These are phyloP conservation scores for Odontocerum albicorne DNA, from an alignment of 2,888 invertebrate genomes.

Conservation along the genomic window DNA sequence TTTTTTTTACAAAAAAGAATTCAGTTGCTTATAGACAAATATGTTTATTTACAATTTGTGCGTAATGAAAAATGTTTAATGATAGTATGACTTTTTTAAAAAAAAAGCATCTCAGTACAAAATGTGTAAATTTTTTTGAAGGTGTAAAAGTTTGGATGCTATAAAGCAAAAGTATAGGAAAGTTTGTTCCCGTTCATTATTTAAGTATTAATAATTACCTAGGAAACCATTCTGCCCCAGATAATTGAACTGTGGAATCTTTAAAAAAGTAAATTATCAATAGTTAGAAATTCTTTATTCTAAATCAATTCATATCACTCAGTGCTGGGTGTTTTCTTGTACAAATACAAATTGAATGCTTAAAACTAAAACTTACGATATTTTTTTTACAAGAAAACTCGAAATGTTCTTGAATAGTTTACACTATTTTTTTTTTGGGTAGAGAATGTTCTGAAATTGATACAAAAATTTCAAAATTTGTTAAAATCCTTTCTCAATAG, in stretches of 20 bases:
- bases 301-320: conserved; percentile 21
- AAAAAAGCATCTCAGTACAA: too few species aligned
- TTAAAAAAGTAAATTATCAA: neutral
- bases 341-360: conserved; percentile 11
- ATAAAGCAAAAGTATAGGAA: too few species aligned
- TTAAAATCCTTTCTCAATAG: too few species aligned
- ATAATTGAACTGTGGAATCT: neutral
- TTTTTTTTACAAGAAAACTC: neutral
- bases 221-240: neutral
- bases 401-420: neutral
- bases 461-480: too few species aligned
- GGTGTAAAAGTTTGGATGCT: too few species aligned
- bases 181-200: conserved; percentile 16
- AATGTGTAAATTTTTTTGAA: too few species aligned
- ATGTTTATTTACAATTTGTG: conserved; percentile 11
- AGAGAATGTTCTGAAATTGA: neutral
- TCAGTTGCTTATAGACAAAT: too few species aligned
- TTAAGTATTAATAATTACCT: neutral
- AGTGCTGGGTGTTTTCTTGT: conserved; percentile 21
- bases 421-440: too few species aligned
- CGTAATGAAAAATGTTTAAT: neutral
- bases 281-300: neutral
- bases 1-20: too few species aligned
- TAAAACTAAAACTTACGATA: too few species aligned
- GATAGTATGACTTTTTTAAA: neutral